Base-by-base conservation (phyloP, 2,888 invertebrate species). In the Protophormia terraenovae region DNA sequence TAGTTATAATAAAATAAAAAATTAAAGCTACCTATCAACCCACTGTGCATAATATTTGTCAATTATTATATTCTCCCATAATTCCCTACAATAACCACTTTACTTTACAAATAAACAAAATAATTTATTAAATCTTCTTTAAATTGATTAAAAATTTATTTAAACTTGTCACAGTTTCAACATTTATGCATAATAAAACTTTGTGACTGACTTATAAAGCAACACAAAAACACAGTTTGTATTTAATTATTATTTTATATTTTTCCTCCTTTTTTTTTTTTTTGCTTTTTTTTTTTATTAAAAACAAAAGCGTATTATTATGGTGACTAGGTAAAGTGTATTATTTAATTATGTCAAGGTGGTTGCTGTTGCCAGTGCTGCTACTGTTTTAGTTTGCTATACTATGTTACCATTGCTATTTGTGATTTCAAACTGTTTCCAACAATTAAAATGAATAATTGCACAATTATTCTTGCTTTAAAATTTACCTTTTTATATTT, bases 291-390 rank as follows among this genome's bases (percentile, higher is more conserved):
- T 19, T 16, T 8, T 16, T 16, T 1, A 50, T 12, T 10, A 14
- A 27, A 60, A 77, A 58, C 58, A 35, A 60, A 67, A 32, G 32
- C 24, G 10, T 29, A 60, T 77, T 77, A 50, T 69, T 19, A 32
- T 60, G 58, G 47, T 60, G 69, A 60, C 35, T 69, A 6, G 35
- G 32, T 67, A 67, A 67, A 77, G 58, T 47, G 47, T 35, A 24
- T 78, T 47, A 60, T 60, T 69, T 69, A 78, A 78, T 78, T 78
- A 60, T 78, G 69, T 69, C 69, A 78, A 69, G 77, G 77, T 78
- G 35, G 8, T 35, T 47, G 55, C 7, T 35, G 16, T 19, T 69
- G 67, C 47, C 22, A 22, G n/a, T n/a, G n/a, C n/a, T n/a, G n/a
- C n/a, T n/a, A n/a, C n/a, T n/a, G n/a, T n/a, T n/a, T n/a, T n/a